Conservation (phyloP, 2,888 invertebrate genomes). For the Aethes cnicana region DNA sequence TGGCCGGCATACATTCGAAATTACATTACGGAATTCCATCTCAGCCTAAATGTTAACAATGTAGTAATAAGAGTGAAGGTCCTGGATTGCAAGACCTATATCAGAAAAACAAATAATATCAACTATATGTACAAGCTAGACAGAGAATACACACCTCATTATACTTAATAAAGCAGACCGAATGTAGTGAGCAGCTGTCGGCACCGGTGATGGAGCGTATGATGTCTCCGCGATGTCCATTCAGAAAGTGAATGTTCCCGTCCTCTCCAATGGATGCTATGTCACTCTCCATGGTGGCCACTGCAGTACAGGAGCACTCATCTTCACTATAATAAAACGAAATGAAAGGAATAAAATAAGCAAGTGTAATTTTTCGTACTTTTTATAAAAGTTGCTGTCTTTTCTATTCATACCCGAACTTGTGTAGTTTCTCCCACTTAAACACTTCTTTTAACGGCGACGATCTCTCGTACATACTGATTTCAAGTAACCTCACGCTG, state of each 20-base stretch:
- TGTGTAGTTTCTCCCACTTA: slow-evolving; percentile 86
- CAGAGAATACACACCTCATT: slow-evolving; percentile 71
- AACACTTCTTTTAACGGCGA: slow-evolving; percentile 82
- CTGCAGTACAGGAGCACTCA: slow-evolving; percentile 87
- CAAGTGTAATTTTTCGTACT: too few relatives aligned
- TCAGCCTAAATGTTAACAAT: too few relatives aligned
- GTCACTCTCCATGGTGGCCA: slow-evolving; percentile 89
- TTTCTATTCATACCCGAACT: slow-evolving; percentile 72
- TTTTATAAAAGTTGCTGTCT: too few relatives aligned
- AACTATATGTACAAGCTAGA: too few relatives aligned
- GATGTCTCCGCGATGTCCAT: slow-evolving; percentile 67
- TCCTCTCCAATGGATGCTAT: slow-evolving; percentile 93
- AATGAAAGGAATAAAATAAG: background rate
- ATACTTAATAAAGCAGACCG: slow-evolving; percentile 88
- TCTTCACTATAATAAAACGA: slow-evolving; percentile 48
- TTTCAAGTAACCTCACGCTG: slow-evolving; percentile 84
- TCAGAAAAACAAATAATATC: too few relatives aligned
- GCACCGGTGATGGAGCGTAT: slow-evolving; percentile 83
- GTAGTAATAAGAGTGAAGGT: too few relatives aligned
- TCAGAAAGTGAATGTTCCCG: slow-evolving; percentile 84
- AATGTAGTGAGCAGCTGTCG: slow-evolving; percentile 91
- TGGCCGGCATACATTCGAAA: too few relatives aligned
- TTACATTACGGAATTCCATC: too few relatives aligned
- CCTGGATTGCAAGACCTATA: too few relatives aligned
- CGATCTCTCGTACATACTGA: slow-evolving; percentile 82